Evolutionary conservation across 1,140 invertebrate species (phyloP).

Genomic region (Lordiphosa stackelbergi): DNA sequence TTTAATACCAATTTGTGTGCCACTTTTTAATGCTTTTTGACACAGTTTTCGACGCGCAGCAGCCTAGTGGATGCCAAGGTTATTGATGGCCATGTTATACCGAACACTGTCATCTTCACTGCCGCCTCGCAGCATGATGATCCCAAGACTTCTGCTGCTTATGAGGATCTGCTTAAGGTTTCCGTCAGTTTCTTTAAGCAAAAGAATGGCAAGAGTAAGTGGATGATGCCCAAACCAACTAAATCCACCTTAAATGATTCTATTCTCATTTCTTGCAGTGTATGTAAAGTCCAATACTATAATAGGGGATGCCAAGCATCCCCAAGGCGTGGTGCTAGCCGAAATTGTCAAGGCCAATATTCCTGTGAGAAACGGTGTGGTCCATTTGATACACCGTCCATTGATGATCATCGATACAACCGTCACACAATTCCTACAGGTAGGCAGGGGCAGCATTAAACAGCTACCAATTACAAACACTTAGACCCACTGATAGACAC

Average conservation of each 20-base stretch:
- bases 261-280: constrained; percentile 79
- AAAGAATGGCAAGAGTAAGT: constrained; percentile 81
- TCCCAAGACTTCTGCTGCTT: constrained; percentile 87
- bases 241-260: not conserved
- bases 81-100: constrained; percentile 94
- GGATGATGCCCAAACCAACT: not conserved
- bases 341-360: constrained; percentile 94
- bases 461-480: constrained; percentile 19
- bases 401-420: constrained; percentile 92
- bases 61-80: constrained; percentile 87
- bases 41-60: constrained; percentile 78
- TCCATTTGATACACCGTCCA: constrained; percentile 93
- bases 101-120: constrained; percentile 90
- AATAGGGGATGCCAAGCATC: constrained; percentile 85
- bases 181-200: constrained; percentile 85
- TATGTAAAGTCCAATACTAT: constrained; percentile 93
- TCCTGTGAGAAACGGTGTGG: constrained; percentile 93
- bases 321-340: constrained; percentile 88
- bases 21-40: not conserved
- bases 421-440: constrained; percentile 90
- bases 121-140: constrained; percentile 84
- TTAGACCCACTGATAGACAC: constrained; percentile 12
- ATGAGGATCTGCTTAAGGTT: constrained; percentile 89
- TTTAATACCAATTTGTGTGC: not conserved
- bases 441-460: constrained; percentile 75